Conservation (phyloP, 2,113 vertebrate genomes). For the Mobula birostris region DNA sequence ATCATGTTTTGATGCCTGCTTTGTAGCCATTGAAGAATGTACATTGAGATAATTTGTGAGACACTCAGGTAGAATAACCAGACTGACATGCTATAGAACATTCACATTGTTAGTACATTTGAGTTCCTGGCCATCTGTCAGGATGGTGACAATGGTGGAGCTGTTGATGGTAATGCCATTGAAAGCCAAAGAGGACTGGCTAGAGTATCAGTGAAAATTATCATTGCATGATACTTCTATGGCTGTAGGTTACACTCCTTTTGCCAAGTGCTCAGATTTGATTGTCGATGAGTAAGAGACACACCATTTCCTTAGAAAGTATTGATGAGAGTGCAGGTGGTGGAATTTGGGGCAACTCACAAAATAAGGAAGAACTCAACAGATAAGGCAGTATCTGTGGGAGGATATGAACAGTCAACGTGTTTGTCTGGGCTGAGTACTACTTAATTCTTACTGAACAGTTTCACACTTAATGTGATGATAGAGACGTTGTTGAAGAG, state of each 20-base stretch:
- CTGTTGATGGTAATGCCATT: neutral
- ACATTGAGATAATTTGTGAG: too few relatives aligned
- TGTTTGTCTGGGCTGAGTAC: too few relatives aligned
- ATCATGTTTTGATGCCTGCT: too few relatives aligned
- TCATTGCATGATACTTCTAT: neutral
- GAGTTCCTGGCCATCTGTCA: neutral
- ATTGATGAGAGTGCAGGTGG: neutral
- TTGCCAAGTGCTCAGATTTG: neutral
- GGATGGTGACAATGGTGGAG: neutral
- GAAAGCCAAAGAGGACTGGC: neutral
- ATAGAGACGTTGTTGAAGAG: neutral
- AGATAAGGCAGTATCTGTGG: too few relatives aligned
- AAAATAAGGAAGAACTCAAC: too few relatives aligned
- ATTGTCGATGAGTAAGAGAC: neutral
- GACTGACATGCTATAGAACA: too few relatives aligned
- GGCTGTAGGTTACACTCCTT: neutral
- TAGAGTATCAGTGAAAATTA: neutral
- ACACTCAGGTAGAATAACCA: too few relatives aligned
- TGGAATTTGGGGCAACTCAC: too few relatives aligned
- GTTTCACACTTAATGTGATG: neutral
- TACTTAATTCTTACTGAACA: neutral
- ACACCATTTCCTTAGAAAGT: neutral
- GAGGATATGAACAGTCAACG: too few relatives aligned
- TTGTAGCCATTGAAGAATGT: too few relatives aligned
- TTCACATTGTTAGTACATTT: neutral